Percentiles rank a stretch among this genome's conserved stretches.
Evolutionary conservation across 2,888 invertebrate genomes (phyloP).

Genomic region (Amphipoea oculea): DNA sequence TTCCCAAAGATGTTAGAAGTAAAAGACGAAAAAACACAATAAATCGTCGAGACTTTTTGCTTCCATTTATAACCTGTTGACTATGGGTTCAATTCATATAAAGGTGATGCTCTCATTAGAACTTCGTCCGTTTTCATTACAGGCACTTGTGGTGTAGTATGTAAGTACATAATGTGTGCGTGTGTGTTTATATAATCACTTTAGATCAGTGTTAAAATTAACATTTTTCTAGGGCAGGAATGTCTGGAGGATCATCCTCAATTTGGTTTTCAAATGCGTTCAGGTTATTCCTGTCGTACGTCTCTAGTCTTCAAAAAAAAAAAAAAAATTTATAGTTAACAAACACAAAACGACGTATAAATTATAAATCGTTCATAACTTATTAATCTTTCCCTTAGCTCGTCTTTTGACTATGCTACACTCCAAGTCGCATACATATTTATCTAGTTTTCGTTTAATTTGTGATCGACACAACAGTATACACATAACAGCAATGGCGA

Average conservation of each 20-base stretch:
- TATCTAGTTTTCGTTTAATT: not conserved
- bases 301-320: not conserved
- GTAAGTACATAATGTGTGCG: slow-evolving; percentile 11
- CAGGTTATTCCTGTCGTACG: not conserved
- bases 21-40: not conserved
- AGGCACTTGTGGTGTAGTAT: slow-evolving; percentile 22
- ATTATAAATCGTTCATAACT: not conserved
- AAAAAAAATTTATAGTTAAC: not conserved
- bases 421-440: not conserved
- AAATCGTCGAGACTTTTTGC: not conserved
- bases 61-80: not conserved
- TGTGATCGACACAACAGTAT: slow-evolving; percentile 5
- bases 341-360: not conserved
- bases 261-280: not conserved
- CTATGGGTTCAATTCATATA: not conserved
- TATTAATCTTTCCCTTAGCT: not conserved
- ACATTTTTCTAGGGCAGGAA: not conserved
- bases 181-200: slow-evolving; percentile 7
- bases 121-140: slow-evolving; percentile 20
- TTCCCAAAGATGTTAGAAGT: not conserved
- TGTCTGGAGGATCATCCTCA: not conserved
- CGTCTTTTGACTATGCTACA: not conserved
- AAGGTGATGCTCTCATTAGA: slow-evolving; percentile 5
- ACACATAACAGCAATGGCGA: not conserved
- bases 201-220: slow-evolving; percentile 9